A percentile compares a stretch with the other conserved stretches of the same genome.
Conservation (phyloP, 2,888 invertebrate species). For the Busseola fusca region DNA sequence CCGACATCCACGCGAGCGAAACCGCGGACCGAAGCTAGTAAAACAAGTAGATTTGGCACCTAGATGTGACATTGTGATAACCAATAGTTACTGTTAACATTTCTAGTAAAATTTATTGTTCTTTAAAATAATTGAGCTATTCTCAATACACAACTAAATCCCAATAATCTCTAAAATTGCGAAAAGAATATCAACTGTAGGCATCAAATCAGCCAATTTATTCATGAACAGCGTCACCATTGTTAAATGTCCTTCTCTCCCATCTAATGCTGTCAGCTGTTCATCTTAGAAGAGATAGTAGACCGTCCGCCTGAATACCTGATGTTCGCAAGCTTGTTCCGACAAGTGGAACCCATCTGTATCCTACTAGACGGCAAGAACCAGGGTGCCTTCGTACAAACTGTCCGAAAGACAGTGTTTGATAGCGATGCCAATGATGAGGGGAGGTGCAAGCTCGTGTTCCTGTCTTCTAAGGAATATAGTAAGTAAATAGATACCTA, state of each 20-base stretch:
- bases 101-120: background rate
- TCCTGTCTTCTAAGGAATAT: conserved; percentile 89
- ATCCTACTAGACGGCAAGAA: conserved; percentile 88
- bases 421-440: conserved; percentile 68
- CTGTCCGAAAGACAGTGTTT: conserved; percentile 82
- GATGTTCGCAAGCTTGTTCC: conserved; percentile 88
- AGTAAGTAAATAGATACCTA: conserved; percentile 77
- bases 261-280: conserved; percentile 80
- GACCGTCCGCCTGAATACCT: conserved; percentile 91
- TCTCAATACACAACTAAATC: background rate
- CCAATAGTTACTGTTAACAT: background rate
- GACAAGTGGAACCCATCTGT: conserved; percentile 89
- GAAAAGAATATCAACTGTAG: background rate
- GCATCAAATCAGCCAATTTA: background rate
- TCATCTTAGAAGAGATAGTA: conserved; percentile 91
- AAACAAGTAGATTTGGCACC: background rate
- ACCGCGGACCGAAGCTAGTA: background rate
- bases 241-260: background rate
- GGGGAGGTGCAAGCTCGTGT: conserved; percentile 86
- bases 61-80: background rate
- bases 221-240: background rate
- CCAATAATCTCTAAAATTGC: background rate
- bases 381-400: conserved; percentile 85
- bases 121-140: background rate
- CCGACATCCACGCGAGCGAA: background rate